Conservation (phyloP, 23 tunicate genomes). For the Styela clava region DNA sequence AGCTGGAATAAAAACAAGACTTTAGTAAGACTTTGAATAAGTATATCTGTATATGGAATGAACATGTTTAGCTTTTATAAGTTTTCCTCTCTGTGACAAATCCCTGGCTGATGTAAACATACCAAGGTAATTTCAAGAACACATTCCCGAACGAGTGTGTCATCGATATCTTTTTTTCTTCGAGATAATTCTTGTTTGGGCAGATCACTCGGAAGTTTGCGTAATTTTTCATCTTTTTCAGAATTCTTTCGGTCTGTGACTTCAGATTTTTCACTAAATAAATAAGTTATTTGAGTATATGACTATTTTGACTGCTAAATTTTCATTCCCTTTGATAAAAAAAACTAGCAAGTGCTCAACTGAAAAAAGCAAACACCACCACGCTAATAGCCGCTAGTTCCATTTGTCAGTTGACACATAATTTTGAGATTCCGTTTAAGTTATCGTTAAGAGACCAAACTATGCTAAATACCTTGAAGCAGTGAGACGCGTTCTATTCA, state of each 20-base stretch:
- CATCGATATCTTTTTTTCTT: slow-evolving; percentile 48
- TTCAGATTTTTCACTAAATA: slow-evolving; percentile 42
- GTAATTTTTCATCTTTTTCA: slow-evolving; percentile 51
- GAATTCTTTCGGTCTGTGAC: slow-evolving; percentile 50
- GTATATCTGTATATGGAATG: background rate
- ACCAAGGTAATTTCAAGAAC: slow-evolving; percentile 43
- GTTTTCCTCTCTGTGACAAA: background rate
- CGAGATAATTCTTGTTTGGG: slow-evolving; percentile 37
- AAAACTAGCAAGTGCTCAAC: no score
- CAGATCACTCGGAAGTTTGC: slow-evolving; percentile 29
- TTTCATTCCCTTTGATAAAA: background rate
- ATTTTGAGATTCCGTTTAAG: background rate
- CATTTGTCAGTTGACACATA: background rate
- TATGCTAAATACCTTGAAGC: no score
- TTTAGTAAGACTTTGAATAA: background rate
- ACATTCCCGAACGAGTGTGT: slow-evolving; percentile 43
- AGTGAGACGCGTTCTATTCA: no score
- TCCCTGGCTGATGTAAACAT: slow-evolving; percentile 4
- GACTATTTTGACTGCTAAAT: background rate
- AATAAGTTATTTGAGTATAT: background rate
- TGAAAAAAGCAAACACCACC: no score
- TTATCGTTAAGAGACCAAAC: no score
- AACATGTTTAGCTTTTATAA: background rate
- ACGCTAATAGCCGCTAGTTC: no score
- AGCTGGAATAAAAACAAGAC: slow-evolving; percentile 4